Conservation (phyloP, 2,888 invertebrate genomes). For the Leptopilina drosophilae region DNA sequence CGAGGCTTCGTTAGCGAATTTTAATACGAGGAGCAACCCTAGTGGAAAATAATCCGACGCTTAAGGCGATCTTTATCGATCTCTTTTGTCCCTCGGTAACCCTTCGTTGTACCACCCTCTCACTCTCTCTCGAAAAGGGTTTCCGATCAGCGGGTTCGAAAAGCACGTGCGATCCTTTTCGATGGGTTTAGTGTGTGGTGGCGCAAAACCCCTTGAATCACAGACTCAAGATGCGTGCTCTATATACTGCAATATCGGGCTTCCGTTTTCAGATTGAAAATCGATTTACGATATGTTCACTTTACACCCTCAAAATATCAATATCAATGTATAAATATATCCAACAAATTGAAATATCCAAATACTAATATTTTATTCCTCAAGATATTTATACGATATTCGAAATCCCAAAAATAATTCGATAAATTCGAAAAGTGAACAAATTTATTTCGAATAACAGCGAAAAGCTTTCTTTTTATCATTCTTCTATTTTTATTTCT, state of each 20-base stretch:
- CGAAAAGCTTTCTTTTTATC: no score
- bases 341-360: background rate
- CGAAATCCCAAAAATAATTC: background rate
- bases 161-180: slow-evolving; percentile 51
- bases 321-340: background rate
- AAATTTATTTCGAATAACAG: no score
- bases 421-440: no score
- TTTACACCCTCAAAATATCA: slow-evolving; percentile 20
- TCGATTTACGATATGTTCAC: slow-evolving; percentile 15
- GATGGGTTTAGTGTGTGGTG: slow-evolving; percentile 2
- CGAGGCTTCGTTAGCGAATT: slow-evolving; percentile 39
- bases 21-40: slow-evolving; percentile 30
- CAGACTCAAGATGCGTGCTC: slow-evolving; percentile 5
- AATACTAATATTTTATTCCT: background rate
- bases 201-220: slow-evolving; percentile 24
- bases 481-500: no score
- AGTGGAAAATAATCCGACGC: slow-evolving; percentile 62
- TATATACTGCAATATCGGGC: slow-evolving; percentile 10
- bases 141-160: slow-evolving; percentile 47
- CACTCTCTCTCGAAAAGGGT: slow-evolving; percentile 50
- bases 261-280: slow-evolving; percentile 28
- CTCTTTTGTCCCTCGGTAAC: slow-evolving; percentile 55
- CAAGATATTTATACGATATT: no score
- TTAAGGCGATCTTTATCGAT: slow-evolving; percentile 64
- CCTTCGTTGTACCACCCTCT: slow-evolving; percentile 50